These are phyloP conservation scores for Theodoxus fluviatilis DNA, from an alignment of 2,888 invertebrate species.

Conservation along the genomic window DNA sequence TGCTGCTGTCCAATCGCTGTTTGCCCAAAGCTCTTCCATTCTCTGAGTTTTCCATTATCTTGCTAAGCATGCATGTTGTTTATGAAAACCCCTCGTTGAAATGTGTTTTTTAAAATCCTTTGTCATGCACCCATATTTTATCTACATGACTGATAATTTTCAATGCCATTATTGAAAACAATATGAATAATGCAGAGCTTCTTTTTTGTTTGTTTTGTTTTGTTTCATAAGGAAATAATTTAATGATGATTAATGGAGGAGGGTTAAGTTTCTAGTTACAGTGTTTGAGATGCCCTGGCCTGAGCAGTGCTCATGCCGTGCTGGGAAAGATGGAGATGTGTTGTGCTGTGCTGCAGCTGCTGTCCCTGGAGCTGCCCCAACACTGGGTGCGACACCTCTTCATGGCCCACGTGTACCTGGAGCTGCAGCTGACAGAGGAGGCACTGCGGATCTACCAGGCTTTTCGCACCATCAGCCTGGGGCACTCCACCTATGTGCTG, in stretches of 20 bases:
- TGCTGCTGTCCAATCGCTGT: no score
- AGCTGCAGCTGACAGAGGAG: constrained; percentile 88
- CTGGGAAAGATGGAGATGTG: neutral
- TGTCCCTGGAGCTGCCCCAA: constrained; percentile 72
- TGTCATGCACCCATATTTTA: no score
- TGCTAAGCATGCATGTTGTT: no score
- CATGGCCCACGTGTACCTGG: constrained; percentile 86
- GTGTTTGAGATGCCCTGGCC: neutral
- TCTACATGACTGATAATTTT: no score
- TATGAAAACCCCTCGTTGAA: no score
- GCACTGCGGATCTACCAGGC: constrained; percentile 83
- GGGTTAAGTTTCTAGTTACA: neutral
- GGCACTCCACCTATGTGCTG: constrained; percentile 85
- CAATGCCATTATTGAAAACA: no score
- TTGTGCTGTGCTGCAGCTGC: constrained; percentile 60
- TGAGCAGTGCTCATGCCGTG: no score
- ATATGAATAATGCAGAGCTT: no score
- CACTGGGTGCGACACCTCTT: constrained; percentile 97
- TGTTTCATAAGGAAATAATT: neutral
- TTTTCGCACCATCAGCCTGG: constrained; percentile 81
- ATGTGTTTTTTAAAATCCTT: no score
- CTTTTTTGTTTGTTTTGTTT: no score
- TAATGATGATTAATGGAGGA: neutral
- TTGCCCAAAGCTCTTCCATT: no score
- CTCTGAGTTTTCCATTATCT: no score